These are phyloP conservation scores for Fulica atra DNA, from an alignment of 2,113 vertebrate species.

Conservation along the genomic window DNA sequence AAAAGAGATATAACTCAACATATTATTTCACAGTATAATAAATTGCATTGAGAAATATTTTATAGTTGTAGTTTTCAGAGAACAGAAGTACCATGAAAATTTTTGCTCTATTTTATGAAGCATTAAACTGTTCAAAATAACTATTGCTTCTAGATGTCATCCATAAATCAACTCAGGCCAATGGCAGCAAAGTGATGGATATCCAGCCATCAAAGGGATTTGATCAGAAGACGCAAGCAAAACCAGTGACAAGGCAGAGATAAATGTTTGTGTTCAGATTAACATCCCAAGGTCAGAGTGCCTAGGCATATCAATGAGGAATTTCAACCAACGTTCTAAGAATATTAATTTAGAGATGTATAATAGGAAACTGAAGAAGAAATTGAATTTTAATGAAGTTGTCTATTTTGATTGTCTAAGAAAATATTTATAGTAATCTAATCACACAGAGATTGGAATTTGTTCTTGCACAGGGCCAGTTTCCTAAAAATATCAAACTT, in stretches of 20 bases:
- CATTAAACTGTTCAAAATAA: constrained; percentile 71
- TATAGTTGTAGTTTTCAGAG: constrained; percentile 29
- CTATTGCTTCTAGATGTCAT: constrained; percentile 57
- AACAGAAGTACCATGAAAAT: not conserved
- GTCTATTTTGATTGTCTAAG: constrained; percentile 72
- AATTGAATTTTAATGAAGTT: constrained; percentile 75
- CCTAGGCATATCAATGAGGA: constrained; percentile 78
- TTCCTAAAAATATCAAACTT: constrained; percentile 8
- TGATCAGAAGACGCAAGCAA: constrained; percentile 74
- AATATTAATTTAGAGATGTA: constrained; percentile 60
- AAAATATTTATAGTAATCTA: constrained; percentile 35
- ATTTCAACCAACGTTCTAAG: constrained; percentile 45
- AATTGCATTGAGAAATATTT: not conserved
- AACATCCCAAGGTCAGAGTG: constrained; percentile 80
- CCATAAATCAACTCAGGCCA: constrained; percentile 68
- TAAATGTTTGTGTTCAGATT: constrained; percentile 79
- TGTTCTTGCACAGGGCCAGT: not conserved
- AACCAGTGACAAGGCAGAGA: constrained; percentile 76
- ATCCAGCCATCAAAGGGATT: constrained; percentile 61
- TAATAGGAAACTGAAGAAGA: constrained; percentile 58
- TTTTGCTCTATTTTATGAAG: constrained; percentile 55
- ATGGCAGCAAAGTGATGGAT: constrained; percentile 75
- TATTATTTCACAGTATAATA: not conserved
- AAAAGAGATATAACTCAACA: not conserved
- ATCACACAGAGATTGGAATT: not conserved